phyloP scores from a whole-genome alignment of 2,113 vertebrate species.

The Nipponia nippon region DNA sequence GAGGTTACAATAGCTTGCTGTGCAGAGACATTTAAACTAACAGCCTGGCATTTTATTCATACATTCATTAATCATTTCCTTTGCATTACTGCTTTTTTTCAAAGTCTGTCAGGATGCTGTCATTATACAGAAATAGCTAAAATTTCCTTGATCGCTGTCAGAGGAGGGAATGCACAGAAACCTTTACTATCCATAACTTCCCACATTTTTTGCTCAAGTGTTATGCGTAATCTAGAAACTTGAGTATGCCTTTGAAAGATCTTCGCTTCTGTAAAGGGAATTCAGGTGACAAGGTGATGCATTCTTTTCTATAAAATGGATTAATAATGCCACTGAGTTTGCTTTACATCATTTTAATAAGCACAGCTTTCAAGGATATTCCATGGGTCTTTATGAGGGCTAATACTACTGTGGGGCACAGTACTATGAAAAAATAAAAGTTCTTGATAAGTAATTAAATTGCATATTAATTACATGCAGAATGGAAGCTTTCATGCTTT shows the following conservation, averaged over 20 bases:
- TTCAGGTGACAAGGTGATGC: not conserved
- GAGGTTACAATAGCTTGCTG: not conserved
- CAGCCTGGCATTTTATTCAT: not conserved
- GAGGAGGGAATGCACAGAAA: not conserved
- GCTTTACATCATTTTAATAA: not conserved
- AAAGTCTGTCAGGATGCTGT: not conserved
- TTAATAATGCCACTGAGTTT: not conserved
- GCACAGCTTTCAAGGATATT: not conserved
- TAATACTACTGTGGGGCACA: not conserved
- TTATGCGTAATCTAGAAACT: not conserved
- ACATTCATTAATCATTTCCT: not conserved
- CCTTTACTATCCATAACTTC: not conserved
- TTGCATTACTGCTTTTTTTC: not conserved
- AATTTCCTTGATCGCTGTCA: not conserved
- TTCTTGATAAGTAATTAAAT: not conserved
- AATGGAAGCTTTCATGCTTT: not conserved
- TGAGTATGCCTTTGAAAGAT: not conserved
- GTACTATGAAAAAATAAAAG: not conserved
- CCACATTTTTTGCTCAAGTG: not conserved
- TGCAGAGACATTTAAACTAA: not conserved
- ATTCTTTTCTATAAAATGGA: not conserved
- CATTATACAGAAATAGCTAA: not conserved
- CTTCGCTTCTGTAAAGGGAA: not conserved
- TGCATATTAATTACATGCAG: not conserved
- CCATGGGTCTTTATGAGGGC: accelerated